Conservation (phyloP, 2,888 invertebrate species). For the Epinotia bilunana region DNA sequence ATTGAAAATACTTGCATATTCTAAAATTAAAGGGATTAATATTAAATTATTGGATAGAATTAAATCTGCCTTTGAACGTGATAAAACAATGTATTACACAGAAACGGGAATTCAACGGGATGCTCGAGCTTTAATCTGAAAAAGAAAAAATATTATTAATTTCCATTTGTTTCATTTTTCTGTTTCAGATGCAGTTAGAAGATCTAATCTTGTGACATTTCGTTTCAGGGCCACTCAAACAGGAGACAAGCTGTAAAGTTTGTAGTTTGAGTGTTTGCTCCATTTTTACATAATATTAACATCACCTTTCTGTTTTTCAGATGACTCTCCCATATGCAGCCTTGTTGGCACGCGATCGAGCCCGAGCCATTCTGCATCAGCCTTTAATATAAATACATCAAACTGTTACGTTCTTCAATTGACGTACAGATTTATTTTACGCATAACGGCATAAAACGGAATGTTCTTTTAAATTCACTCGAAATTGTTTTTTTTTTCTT, state of each 20-base stretch:
- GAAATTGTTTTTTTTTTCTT: slow-evolving; percentile 1
- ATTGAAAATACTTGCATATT: slow-evolving; percentile 52
- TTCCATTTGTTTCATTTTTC: slow-evolving; percentile 76
- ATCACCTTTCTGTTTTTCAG: slow-evolving; percentile 84
- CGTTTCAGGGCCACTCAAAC: slow-evolving; percentile 77
- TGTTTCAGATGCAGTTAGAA: slow-evolving; percentile 79
- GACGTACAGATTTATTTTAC: slow-evolving; percentile 57
- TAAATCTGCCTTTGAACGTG: slow-evolving; percentile 28
- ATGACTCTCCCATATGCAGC: slow-evolving; percentile 83
- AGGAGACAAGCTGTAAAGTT: slow-evolving; percentile 54
- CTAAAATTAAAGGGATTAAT: slow-evolving; percentile 45
- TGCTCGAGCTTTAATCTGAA: slow-evolving; percentile 72
- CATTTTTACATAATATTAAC: slow-evolving; percentile 64
- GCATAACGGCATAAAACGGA: slow-evolving; percentile 21
- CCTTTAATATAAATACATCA: slow-evolving; percentile 81
- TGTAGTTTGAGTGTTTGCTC: slow-evolving; percentile 76
- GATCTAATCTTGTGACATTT: slow-evolving; percentile 69
- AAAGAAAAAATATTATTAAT: slow-evolving; percentile 68
- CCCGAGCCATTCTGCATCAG: slow-evolving; percentile 86
- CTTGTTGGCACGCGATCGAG: slow-evolving; percentile 87
- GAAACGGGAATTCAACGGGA: slow-evolving; percentile 54
- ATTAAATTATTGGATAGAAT: slow-evolving; percentile 41
- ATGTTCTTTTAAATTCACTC: slow-evolving; percentile 17
- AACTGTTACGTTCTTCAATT: slow-evolving; percentile 65
- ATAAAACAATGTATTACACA: slow-evolving; percentile 24